Evolutionary conservation across 23 tunicate species (phyloP), one percentile per base, ranked within the genome.

Genomic region (Oikopleura dioica): DNA sequence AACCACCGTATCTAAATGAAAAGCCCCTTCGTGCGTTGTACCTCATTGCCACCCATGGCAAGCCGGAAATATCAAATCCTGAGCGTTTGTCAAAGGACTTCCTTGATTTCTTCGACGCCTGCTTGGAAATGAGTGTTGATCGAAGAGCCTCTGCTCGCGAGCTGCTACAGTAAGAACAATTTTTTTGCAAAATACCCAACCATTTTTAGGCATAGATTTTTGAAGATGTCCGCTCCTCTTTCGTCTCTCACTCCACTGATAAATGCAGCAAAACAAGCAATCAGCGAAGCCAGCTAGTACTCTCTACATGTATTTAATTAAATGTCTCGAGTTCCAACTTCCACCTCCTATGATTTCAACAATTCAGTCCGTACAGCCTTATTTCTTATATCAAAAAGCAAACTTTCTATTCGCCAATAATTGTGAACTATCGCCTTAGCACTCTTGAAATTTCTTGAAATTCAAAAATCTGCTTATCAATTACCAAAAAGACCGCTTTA

Each of bases 41-140:
- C 59, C 76, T 94, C 81, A 94, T 94, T 50, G 99, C 99, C 29
- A 94, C 99, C 23, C 86, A 94, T 58, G 99, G 99, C 29, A 94
- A 95, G 1, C 99, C 99, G 1, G 88, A 81, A 77, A 86, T 94
- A 37, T 95, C 86, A 68, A 82, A 88, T 37, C 99, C 89, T 30
- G 99, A 94, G 55, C 81, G 82, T 28, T 69, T 94, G 36, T 83
- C 95, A 24, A 75, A 69, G 36, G 76, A 68, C 37, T 94, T 94
- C 83, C 88, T 77, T 59, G 82, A 81, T 36, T 94, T 94, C 68
- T 80, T 94, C 30, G 85, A 83, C 36, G 78, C 81, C 77, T 94
- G 99, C 51, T 78, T 94, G 44, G 99, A 94, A 75, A 94, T 94
- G 95, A 95, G 86, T 63, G 99, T 94, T 0, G 99, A 94, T 51